Conservation (phyloP, 1,140 invertebrate species). For the Drosophila navojoa region DNA sequence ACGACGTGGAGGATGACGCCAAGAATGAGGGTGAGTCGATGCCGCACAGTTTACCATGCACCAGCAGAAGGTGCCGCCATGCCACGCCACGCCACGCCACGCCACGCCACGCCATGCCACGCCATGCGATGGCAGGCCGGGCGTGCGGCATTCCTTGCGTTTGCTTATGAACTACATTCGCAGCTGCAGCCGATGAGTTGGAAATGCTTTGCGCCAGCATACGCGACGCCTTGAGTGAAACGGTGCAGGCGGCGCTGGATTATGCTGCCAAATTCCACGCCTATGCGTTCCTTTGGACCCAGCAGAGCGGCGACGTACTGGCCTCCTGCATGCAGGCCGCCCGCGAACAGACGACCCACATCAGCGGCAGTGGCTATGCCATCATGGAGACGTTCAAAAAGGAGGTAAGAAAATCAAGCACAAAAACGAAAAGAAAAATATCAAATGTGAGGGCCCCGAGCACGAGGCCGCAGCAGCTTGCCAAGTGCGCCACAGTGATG, state of each 20-base stretch:
- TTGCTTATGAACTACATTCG: constrained; percentile 1
- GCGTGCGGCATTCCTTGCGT: constrained; percentile 15
- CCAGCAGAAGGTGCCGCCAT: constrained; percentile 26
- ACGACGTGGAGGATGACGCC: background rate
- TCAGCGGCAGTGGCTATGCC: constrained; percentile 64
- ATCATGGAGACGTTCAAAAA: constrained; percentile 82
- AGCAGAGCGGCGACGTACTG: constrained; percentile 57
- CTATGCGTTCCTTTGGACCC: constrained; percentile 77
- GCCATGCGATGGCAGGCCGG: too few relatives aligned
- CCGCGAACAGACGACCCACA: constrained; percentile 58
- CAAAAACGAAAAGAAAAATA: background rate
- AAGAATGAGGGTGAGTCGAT: constrained; percentile 1
- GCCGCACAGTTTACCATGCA: constrained; percentile 39
- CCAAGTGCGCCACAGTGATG: constrained; percentile 6
- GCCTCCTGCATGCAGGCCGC: constrained; percentile 56
- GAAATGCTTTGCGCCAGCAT: constrained; percentile 61
- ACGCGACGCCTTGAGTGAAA: constrained; percentile 62
- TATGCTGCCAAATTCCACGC: constrained; percentile 78
- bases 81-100: too few relatives aligned
- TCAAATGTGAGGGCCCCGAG: constrained; percentile 11
- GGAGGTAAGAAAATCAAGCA: constrained; percentile 58
- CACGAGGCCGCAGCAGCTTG: constrained; percentile 38
- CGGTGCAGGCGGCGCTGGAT: constrained; percentile 61
- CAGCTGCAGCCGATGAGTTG: constrained; percentile 55
- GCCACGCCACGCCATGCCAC: too few relatives aligned